Conservation (phyloP, 2,888 invertebrate genomes). For the Julus scandinavius region DNA sequence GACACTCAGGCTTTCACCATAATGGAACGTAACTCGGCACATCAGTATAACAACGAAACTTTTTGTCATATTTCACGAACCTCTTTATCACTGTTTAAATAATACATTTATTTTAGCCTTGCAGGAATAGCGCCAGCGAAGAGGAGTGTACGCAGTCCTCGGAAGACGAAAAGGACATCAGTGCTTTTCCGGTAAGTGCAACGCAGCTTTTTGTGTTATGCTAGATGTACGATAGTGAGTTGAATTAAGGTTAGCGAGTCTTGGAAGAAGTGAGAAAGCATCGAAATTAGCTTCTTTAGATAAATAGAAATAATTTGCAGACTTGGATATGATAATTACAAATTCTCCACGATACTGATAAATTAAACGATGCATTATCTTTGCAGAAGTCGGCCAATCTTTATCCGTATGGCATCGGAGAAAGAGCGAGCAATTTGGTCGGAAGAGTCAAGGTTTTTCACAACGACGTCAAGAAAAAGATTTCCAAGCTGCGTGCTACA, state of each 20-base stretch:
- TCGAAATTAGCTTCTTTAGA: too few species aligned
- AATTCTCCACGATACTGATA: too few species aligned
- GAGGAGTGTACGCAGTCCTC: constrained; percentile 36
- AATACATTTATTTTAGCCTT: neutral
- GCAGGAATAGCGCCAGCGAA: constrained; percentile 44
- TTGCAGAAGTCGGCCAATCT: constrained; percentile 17
- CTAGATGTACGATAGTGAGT: too few species aligned
- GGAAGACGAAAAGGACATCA: constrained; percentile 24
- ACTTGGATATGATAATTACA: too few species aligned
- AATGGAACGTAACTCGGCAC: too few species aligned
- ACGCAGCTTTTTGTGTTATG: too few species aligned
- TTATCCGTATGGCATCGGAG: constrained; percentile 45
- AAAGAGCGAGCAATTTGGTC: constrained; percentile 64
- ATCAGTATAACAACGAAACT: too few species aligned
- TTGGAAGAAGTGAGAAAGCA: too few species aligned
- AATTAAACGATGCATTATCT: neutral
- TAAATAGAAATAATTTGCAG: too few species aligned
- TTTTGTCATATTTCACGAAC: neutral
- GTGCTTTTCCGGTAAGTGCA: neutral
- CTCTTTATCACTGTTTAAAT: neutral
- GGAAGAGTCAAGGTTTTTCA: constrained; percentile 78
- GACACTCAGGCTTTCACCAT: too few species aligned
- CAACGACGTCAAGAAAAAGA: constrained; percentile 81
- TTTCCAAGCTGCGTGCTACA: constrained; percentile 73
- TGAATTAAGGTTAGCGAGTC: too few species aligned